Evolutionary conservation across 2,113 vertebrate species (phyloP).

Genomic region (Mionectes macconnelli): DNA sequence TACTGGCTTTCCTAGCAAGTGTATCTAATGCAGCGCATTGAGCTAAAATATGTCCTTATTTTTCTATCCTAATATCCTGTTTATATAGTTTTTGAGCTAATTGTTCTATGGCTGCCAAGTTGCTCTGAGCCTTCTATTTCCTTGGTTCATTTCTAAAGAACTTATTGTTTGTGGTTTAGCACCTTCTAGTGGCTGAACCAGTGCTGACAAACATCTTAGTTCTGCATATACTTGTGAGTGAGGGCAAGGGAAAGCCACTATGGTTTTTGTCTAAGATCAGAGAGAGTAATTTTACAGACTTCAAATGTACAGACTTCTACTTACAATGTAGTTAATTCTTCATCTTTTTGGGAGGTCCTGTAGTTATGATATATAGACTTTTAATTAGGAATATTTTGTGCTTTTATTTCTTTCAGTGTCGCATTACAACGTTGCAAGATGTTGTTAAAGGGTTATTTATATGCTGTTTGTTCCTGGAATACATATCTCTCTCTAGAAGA

Average conservation of each 20-base stretch:
- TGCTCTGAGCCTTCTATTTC: background rate
- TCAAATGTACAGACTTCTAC: no score
- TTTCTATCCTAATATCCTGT: background rate
- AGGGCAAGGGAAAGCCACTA: background rate
- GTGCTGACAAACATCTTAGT: background rate
- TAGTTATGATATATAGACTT: background rate
- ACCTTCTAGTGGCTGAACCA: conserved; percentile 49
- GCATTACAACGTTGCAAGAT: conserved; percentile 79
- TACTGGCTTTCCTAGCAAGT: background rate
- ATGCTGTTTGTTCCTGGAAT: conserved; percentile 88
- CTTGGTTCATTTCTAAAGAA: background rate
- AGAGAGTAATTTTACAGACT: background rate
- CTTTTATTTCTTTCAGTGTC: conserved; percentile 77
- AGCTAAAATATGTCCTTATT: background rate
- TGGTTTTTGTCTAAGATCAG: background rate
- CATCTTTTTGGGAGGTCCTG: background rate
- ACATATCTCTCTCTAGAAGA: conserved; percentile 85
- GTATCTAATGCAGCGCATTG: background rate
- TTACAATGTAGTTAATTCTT: background rate
- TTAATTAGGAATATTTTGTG: background rate
- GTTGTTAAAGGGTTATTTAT: conserved; percentile 82
- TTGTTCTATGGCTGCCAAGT: background rate
- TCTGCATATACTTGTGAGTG: background rate
- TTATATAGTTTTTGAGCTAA: background rate
- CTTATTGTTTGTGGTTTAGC: conserved; percentile 18